Percentiles rank a stretch among this genome's conserved stretches.
These are phyloP conservation scores for Puma concolor DNA, from an alignment of 2,113 vertebrate genomes.

Conservation along the genomic window DNA sequence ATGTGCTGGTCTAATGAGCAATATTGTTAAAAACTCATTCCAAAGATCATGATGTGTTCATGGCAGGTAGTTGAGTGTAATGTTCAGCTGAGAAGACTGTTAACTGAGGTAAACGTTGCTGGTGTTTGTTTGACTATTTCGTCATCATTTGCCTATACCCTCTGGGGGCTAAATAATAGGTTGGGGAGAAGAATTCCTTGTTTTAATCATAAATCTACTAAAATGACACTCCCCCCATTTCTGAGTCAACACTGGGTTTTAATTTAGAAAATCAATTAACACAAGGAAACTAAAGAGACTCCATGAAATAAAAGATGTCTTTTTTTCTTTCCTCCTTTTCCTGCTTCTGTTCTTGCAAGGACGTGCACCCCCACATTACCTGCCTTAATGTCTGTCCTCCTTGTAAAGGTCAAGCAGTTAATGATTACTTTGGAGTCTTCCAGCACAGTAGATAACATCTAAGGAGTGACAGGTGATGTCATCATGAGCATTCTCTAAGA, in stretches of 20 bases:
- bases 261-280: slow-evolving; percentile 48
- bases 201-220: slow-evolving; percentile 17
- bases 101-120: not conserved
- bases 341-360: not conserved
- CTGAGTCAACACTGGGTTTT: not conserved
- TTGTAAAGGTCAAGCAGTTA: not conserved
- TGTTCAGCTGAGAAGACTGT: not conserved
- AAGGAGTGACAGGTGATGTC: not conserved
- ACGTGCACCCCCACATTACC: not conserved
- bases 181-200: not conserved
- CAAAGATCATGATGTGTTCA: not conserved
- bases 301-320: not conserved
- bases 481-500: not conserved
- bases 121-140: not conserved
- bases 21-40: slow-evolving; percentile 45
- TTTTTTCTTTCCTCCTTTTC: not conserved
- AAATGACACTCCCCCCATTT: not conserved
- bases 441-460: not conserved
- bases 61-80: slow-evolving; percentile 36
- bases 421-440: not conserved
- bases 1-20: slow-evolving; percentile 69
- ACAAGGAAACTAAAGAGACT: not conserved
- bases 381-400: not conserved
- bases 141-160: not conserved
- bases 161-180: not conserved